A percentile compares a stretch with the other conserved stretches of the same genome.
Evolutionary conservation across 1,140 invertebrate genomes (phyloP).

Genomic region (Bursaphelenchus mucronatus): DNA sequence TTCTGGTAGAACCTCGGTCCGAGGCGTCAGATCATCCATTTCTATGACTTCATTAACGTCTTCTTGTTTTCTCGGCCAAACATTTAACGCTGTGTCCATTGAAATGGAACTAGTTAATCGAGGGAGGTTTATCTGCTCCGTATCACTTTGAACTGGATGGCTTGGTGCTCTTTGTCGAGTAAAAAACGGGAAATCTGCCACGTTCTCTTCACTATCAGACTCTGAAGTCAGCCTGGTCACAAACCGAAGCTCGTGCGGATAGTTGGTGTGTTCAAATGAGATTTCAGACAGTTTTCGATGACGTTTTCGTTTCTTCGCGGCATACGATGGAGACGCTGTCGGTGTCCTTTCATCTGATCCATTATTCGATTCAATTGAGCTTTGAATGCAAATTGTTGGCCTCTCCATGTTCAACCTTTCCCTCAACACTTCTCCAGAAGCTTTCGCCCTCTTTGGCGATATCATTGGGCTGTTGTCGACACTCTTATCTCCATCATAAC

Average conservation of each 20-base stretch:
- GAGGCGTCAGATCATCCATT: too few species aligned
- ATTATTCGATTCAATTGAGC: too few species aligned
- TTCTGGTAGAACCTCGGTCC: too few species aligned
- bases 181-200: background rate
- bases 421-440: too few species aligned
- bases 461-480: background rate
- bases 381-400: too few species aligned
- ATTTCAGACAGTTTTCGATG: background rate
- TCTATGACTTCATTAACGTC: too few species aligned
- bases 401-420: too few species aligned
- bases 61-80: background rate
- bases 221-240: slow-evolving; percentile 15
- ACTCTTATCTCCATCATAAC: too few species aligned
- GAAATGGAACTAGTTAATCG: background rate
- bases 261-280: slow-evolving; percentile 19
- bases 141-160: slow-evolving; percentile 12
- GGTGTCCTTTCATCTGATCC: too few species aligned
- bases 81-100: background rate
- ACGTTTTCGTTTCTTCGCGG: too few species aligned
- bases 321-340: too few species aligned
- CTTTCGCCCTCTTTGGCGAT: slow-evolving; percentile 6
- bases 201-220: background rate
- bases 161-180: background rate
- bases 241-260: slow-evolving; percentile 18
- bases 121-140: background rate